Evolutionary conservation across 1,140 invertebrate species (phyloP).

Genomic region (Metopolophium dirhodum): DNA sequence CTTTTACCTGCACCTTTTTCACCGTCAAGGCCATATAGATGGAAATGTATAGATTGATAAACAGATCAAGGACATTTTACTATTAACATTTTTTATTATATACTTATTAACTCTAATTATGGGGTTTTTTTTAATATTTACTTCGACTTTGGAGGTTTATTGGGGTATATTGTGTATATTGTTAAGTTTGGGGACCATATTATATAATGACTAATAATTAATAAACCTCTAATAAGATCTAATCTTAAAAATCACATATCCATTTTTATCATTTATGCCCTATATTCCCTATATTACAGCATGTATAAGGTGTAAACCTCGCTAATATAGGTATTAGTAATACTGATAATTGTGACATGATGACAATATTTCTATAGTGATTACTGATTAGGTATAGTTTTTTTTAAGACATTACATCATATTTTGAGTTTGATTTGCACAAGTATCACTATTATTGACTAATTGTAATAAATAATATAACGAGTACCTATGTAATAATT

Average conservation of each 20-base stretch:
- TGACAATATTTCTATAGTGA: not conserved
- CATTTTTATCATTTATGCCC: not conserved
- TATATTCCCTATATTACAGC: not conserved
- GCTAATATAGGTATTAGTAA: too few species aligned
- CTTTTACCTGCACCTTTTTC: not conserved
- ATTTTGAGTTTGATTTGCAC: not conserved
- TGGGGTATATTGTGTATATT: not conserved
- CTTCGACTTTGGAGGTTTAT: not conserved
- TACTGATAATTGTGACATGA: not conserved
- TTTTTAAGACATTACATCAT: not conserved
- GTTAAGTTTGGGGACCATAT: not conserved
- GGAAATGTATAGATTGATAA: not conserved
- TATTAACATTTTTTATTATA: not conserved
- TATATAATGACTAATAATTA: too few species aligned
- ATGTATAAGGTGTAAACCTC: not conserved
- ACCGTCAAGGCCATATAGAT: not conserved
- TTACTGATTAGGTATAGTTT: not conserved
- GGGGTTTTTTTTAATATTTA: not conserved
- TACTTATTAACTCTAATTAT: not conserved
- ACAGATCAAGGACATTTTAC: not conserved
- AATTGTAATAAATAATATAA: not conserved
- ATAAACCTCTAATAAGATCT: too few species aligned
- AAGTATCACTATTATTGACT: not conserved
- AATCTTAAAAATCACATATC: too few species aligned
- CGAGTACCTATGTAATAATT: not conserved